Evolutionary conservation across 2,113 vertebrate species (phyloP), one percentile per base, ranked within the genome.

Genomic region (Eurypyga helias): DNA sequence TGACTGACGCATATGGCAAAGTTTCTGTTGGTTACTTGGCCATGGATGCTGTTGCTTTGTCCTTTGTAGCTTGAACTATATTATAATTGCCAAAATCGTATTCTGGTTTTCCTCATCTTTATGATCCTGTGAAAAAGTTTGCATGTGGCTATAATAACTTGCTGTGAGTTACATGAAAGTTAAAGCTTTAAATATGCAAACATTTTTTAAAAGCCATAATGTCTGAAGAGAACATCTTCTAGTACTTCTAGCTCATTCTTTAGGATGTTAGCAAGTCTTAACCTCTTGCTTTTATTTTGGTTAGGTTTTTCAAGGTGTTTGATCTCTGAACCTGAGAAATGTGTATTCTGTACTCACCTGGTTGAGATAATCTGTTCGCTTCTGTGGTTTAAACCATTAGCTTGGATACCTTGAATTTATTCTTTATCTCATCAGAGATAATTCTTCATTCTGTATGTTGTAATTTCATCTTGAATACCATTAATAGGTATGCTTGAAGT

Each of bases 381-480:
- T 89, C 55, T 73, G 18, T 49, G 77, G 31, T 7, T 91, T 84
- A 89, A 87, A 49, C 16, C 4, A 25, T 4, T 46, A n/a, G 1
- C 7, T 62, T 75, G 43, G 36, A 78, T 87, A 49, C 28, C 10
- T 45, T 84, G 54, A 65, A 45, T 46, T 93, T 81, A 38, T 61
- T 81, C 31, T 96, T 82, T 80, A 24, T 83, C 57, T 89, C 62
- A 85, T n/a, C n/a, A n/a, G n/a, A n/a, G n/a, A n/a, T n/a, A n/a
- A n/a, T 81, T 21, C 38, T 96, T 81, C 24, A 31, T 82, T 90
- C 7, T 54, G 6, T 78, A 31, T 75, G 72, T 87, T 81, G 41
- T 34, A 36, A 2, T 87, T 78, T 60, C 9, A 10, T 14, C 4
- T 46, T 69, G 10, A 91, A 34, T 64, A 55, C 33, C 61, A 3